Base-by-base conservation (phyloP, 2,888 invertebrate genomes). In the Phlogophora meticulosa region DNA sequence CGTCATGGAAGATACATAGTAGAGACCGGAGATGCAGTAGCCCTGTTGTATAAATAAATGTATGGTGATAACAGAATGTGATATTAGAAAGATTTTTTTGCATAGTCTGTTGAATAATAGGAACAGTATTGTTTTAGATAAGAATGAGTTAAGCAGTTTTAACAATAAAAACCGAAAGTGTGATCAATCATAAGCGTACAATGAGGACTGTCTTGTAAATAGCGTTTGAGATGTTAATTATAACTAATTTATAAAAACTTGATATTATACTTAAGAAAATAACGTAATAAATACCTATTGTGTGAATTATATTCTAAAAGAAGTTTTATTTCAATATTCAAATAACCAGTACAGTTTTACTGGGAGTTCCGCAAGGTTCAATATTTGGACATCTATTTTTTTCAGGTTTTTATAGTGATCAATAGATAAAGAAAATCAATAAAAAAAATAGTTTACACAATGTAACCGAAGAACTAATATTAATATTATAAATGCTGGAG, bases 11-110 rank as follows among this genome's bases (percentile, higher is more conserved):
- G 67, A 46, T 83, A 40, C 83, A 85, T 22, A 83, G 79, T 52
- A 80, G 59, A 10, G 90, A 90, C 36, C 83, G 89, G 20, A 82
- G 89, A 51, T 90, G 88, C 62, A 90, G 90, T 61, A 85, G 80
- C 60, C 88, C 87, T 28, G 79, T 87, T 2, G 57, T 88, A n/a
- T 88, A 75, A 78, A 17, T 43, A 20, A 15, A 20, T 36, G 0
- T 45, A 49, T 17, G 45, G 65, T 51, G 43, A 52, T 55, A 55
- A 20, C 4, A n/a, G n/a, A 34, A 51, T 53, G 52, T 73, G 67
- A 73, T 68, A 74, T n/a, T 38, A 38, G 20, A 45, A 45, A 1
- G 43, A 68, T 46, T 56, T 55, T 32, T 1, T 46, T 36, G 32
- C 28, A 57, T 17, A 38, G 24, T 13, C n/a, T 38, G 22, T 22